Evolutionary conservation across 2,888 invertebrate genomes (phyloP).

Genomic region (Uropetala carovei): DNA sequence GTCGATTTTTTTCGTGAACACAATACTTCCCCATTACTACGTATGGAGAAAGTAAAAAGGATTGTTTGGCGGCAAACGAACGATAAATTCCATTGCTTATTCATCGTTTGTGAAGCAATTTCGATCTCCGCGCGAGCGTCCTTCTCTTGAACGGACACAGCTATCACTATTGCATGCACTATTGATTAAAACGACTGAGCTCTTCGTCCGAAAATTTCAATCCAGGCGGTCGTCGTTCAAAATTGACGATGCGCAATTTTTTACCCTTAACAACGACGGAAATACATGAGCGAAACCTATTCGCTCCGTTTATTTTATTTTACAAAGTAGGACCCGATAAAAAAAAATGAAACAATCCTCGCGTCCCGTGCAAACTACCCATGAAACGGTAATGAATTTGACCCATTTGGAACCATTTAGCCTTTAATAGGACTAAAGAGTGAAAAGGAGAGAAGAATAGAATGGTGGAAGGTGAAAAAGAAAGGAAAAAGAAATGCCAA

Average conservation of each 20-base stretch:
- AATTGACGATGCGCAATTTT: not conserved
- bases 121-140: not conserved
- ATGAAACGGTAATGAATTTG: slow-evolving; percentile 27
- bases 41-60: no score
- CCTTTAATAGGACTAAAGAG: not conserved
- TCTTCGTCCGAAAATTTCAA: not conserved
- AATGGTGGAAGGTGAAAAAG: not conserved
- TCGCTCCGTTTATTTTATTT: not conserved
- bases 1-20: no score
- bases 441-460: not conserved
- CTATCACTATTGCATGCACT: not conserved
- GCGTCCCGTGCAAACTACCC: not conserved
- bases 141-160: not conserved
- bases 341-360: not conserved
- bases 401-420: not conserved
- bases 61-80: no score
- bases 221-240: not conserved
- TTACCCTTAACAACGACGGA: not conserved
- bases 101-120: no score
- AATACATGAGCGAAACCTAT: not conserved
- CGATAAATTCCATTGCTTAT: no score
- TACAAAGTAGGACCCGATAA: not conserved
- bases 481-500: not conserved
- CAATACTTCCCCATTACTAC: no score
- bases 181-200: not conserved